phyloP scores from a whole-genome alignment of 2,888 invertebrate genomes.

The Noctua fimbriata region DNA sequence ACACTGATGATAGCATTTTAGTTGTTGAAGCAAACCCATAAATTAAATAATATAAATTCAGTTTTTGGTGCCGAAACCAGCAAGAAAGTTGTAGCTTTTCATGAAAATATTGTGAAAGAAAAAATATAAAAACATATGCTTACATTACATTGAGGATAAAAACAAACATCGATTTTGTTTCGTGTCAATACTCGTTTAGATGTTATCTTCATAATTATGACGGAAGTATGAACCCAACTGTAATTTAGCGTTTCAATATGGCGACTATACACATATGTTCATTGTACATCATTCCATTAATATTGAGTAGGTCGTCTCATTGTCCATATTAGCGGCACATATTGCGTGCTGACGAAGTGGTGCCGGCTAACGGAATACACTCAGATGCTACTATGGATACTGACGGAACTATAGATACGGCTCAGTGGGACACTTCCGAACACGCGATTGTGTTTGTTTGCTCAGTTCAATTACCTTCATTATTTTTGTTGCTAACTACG shows the following conservation, averaged over 20 bases:
- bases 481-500: neutral
- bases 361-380: conserved; percentile 55
- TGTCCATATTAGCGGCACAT: conserved; percentile 44
- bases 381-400: conserved; percentile 29
- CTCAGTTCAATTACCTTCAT: conserved; percentile 7
- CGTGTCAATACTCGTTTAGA: conserved; percentile 15
- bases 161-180: conserved; percentile 2
- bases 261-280: neutral
- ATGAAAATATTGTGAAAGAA: neutral
- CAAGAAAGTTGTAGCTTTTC: neutral
- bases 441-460: conserved; percentile 47
- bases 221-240: conserved; percentile 29
- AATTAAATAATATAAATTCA: neutral
- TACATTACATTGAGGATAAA: neutral
- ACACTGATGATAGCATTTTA: neutral
- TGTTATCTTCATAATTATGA: conserved; percentile 34
- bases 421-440: conserved; percentile 55
- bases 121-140: neutral
- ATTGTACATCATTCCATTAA: conserved; percentile 24
- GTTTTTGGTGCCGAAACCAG: neutral
- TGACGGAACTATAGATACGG: conserved; percentile 41
- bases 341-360: conserved; percentile 51
- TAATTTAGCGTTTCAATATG: conserved; percentile 51
- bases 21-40: neutral
- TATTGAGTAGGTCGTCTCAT: conserved; percentile 40